Percentiles rank a stretch among this genome's conserved stretches.
These are phyloP conservation scores for Pogonognathellus flavescens DNA, from an alignment of 1,140 invertebrate species.

Conservation along the genomic window DNA sequence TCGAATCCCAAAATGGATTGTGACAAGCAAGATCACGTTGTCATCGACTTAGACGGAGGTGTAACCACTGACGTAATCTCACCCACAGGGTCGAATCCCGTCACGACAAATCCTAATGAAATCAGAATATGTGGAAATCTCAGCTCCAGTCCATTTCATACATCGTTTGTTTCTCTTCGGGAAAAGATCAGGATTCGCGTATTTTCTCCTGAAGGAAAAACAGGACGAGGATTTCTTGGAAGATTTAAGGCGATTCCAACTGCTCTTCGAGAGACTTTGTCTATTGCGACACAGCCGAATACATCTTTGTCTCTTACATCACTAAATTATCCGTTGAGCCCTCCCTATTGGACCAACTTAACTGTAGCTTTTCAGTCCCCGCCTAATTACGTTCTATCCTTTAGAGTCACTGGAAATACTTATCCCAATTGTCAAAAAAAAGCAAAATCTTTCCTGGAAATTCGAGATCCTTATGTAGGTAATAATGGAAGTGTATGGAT, in stretches of 20 bases:
- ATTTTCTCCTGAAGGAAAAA: constrained; percentile 57
- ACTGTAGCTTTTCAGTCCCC: constrained; percentile 74
- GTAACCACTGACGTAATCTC: constrained; percentile 71
- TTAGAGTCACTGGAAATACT: constrained; percentile 54
- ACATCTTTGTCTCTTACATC: constrained; percentile 61
- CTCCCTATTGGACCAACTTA: constrained; percentile 72
- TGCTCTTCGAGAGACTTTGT: constrained; percentile 54
- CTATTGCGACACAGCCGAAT: constrained; percentile 56
- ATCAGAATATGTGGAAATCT: constrained; percentile 66
- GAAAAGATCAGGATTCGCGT: constrained; percentile 75
- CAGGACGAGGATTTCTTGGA: constrained; percentile 63
- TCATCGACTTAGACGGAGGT: constrained; percentile 74
- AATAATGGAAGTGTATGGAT: constrained; percentile 77
- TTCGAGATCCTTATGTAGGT: constrained; percentile 78
- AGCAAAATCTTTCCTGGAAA: constrained; percentile 72
- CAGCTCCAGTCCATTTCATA: constrained; percentile 50
- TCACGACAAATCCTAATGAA: constrained; percentile 47
- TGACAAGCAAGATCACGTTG: constrained; percentile 69
- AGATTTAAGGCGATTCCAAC: constrained; percentile 64
- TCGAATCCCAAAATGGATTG: constrained; percentile 32
- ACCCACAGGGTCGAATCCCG: constrained; percentile 68
- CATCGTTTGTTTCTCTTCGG: constrained; percentile 74
- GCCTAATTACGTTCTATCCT: constrained; percentile 73
- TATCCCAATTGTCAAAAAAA: constrained; percentile 61
- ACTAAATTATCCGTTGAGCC: constrained; percentile 74